phyloP scores from a whole-genome alignment of 1,140 invertebrate genomes.

The Pogonognathellus flavescens region DNA sequence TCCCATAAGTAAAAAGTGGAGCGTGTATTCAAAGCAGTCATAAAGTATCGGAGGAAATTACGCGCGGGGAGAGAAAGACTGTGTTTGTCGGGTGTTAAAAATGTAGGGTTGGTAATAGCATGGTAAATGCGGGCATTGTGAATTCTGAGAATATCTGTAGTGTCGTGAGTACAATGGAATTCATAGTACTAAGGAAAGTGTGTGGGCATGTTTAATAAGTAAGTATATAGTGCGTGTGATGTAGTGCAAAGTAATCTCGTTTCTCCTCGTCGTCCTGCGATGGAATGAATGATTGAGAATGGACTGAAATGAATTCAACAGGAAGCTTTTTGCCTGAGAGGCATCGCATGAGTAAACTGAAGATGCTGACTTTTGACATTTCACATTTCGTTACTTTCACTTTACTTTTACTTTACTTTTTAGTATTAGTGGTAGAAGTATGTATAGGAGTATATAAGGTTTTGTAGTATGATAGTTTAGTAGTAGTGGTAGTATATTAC shows the following conservation, averaged over 20 bases:
- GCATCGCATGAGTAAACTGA: conserved; percentile 32
- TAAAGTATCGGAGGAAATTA: too few species aligned
- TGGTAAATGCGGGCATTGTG: too few species aligned
- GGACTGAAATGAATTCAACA: conserved; percentile 47
- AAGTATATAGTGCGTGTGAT: conserved; percentile 22
- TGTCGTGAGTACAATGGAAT: not conserved
- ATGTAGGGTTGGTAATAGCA: too few species aligned
- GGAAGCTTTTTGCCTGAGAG: conserved; percentile 45
- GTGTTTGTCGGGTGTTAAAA: too few species aligned
- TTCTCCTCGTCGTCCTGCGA: conserved; percentile 26
- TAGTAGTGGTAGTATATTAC: too few species aligned
- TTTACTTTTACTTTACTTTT: conserved; percentile 25
- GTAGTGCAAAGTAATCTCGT: conserved; percentile 6
- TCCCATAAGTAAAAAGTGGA: too few species aligned
- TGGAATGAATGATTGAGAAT: conserved; percentile 44
- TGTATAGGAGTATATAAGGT: too few species aligned
- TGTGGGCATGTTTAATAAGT: conserved; percentile 31
- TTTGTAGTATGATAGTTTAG: too few species aligned
- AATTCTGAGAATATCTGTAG: not conserved
- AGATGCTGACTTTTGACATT: conserved; percentile 50
- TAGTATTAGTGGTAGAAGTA: not conserved
- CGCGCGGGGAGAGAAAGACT: too few species aligned
- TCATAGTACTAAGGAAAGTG: not conserved
- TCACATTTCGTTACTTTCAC: conserved; percentile 42
- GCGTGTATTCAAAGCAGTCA: too few species aligned